phyloP scores from a whole-genome alignment of 2,113 vertebrate genomes.

The Poicephalus gulielmi region DNA sequence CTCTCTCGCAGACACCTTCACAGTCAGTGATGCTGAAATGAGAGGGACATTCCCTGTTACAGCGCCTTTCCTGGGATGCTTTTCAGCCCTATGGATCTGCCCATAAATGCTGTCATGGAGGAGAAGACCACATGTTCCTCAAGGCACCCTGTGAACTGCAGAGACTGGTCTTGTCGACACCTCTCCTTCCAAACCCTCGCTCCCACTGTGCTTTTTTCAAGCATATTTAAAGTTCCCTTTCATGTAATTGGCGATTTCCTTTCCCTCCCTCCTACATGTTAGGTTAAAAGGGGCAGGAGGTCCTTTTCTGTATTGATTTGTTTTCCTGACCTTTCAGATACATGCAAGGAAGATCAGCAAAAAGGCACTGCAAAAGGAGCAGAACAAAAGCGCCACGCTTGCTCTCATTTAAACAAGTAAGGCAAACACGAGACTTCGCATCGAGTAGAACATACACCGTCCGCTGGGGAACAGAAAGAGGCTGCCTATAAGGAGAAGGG shows the following conservation, averaged over 20 bases:
- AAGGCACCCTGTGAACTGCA: background rate
- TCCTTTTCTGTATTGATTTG: constrained; percentile 63
- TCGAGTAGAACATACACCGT: background rate
- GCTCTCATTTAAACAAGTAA: constrained; percentile 8
- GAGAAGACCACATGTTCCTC: background rate
- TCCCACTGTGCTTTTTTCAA: constrained; percentile 28
- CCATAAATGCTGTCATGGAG: background rate
- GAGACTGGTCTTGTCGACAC: constrained; percentile 34
- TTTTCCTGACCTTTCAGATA: constrained; percentile 71
- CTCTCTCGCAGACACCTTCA: background rate
- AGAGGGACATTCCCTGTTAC: background rate
- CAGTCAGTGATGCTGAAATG: background rate
- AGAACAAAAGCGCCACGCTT: background rate
- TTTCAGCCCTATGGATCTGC: background rate
- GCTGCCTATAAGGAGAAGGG: background rate
- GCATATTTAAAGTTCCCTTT: constrained; percentile 67
- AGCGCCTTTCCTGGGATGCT: background rate
- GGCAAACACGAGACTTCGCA: background rate
- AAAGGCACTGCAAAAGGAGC: constrained; percentile 24
- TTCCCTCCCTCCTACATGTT: constrained; percentile 16
- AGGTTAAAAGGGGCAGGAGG: constrained; percentile 61
- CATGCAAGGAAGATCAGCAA: constrained; percentile 57
- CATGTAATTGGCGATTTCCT: constrained; percentile 15
- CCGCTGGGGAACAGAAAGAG: background rate
- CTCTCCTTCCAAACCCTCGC: constrained; percentile 24